phyloP scores from a whole-genome alignment of 1,140 invertebrate species.

The Meloidogyne floridensis region DNA sequence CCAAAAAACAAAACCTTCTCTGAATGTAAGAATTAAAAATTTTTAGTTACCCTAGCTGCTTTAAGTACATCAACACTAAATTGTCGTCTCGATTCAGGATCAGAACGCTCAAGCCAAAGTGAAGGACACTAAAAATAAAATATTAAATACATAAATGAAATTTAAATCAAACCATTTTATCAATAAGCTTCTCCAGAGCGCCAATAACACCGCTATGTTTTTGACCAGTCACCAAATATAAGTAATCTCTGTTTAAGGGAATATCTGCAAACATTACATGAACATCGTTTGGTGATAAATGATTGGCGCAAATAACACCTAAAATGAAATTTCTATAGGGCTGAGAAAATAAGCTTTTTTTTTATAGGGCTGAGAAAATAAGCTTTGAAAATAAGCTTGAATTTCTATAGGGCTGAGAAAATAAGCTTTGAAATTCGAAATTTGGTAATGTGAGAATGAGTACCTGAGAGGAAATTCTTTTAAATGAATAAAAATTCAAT shows the following conservation, averaged over 20 bases:
- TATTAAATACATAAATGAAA: background rate
- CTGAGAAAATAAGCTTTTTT: no score
- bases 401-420: no score
- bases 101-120: conserved; percentile 49
- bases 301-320: conserved; percentile 50
- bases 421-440: no score
- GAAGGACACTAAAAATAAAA: conserved; percentile 32
- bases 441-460: background rate
- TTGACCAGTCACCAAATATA: conserved; percentile 54
- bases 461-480: background rate
- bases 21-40: no score
- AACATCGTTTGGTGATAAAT: conserved; percentile 50
- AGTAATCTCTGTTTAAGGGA: conserved; percentile 36
- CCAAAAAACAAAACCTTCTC: no score
- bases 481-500: background rate
- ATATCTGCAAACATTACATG: conserved; percentile 53
- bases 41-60: conserved; percentile 40
- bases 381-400: no score
- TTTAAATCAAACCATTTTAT: conserved; percentile 27
- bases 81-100: conserved; percentile 41
- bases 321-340: background rate
- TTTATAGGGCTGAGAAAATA: no score
- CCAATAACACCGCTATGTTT: conserved; percentile 49
- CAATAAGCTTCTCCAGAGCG: conserved; percentile 39
- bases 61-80: conserved; percentile 45